Percentiles rank a stretch among this genome's conserved stretches.
Conservation (phyloP, 2,797 vertebrate species). For the Falco biarmicus region DNA sequence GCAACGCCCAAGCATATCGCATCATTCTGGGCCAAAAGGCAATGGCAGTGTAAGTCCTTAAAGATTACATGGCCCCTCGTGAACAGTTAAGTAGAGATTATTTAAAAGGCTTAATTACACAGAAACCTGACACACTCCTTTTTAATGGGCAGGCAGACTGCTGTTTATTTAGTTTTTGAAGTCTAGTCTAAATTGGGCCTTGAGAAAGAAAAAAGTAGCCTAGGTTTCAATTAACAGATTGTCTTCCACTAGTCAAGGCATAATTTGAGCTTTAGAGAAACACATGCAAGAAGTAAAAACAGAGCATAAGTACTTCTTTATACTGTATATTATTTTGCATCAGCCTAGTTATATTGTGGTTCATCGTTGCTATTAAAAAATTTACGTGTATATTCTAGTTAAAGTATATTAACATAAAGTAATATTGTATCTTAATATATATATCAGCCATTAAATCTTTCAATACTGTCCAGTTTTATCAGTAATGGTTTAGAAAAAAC, state of each 20-base stretch:
- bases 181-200: conserved; percentile 76
- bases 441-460: not conserved
- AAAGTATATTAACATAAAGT: not conserved
- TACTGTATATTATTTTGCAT: conserved; percentile 21
- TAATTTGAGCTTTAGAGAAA: conserved; percentile 77
- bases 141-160: conserved; percentile 74
- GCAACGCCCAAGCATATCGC: not conserved
- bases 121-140: conserved; percentile 78
- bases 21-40: not conserved
- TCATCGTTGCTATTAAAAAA: conserved; percentile 16
- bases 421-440: not conserved
- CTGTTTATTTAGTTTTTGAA: conserved; percentile 81
- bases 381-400: not conserved
- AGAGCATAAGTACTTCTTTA: conserved; percentile 62
- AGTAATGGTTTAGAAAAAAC: not conserved
- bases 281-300: conserved; percentile 70
- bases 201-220: conserved; percentile 64
- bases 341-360: not conserved
- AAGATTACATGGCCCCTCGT: conserved; percentile 63
- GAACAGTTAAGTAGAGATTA: conserved; percentile 73
- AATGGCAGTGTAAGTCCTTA: conserved; percentile 20
- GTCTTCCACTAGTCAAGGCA: conserved; percentile 71
- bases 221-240: conserved; percentile 79
- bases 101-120: conserved; percentile 76
- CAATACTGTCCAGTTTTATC: not conserved